These are phyloP conservation scores for Gasterosteus nipponicus DNA, from an alignment of 2,113 vertebrate genomes.

Conservation along the genomic window DNA sequence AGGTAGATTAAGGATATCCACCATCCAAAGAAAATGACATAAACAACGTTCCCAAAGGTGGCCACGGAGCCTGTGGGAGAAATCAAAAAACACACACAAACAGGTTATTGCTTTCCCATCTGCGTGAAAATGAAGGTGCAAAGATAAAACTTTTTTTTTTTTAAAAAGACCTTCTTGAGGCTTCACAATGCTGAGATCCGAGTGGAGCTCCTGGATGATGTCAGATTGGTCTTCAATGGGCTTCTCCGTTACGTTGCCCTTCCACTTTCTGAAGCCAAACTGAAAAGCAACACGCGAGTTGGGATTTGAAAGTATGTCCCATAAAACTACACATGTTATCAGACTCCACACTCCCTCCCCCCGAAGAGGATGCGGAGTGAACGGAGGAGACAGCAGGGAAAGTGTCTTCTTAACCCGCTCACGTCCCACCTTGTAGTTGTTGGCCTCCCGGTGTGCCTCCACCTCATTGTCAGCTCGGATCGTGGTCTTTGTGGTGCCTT, in stretches of 20 bases:
- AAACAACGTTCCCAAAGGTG: conserved; percentile 83
- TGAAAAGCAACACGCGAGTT: conserved; percentile 40
- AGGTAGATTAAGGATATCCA: conserved; percentile 87
- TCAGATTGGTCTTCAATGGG: conserved; percentile 87
- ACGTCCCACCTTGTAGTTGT: conserved; percentile 84
- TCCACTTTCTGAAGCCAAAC: conserved; percentile 96
- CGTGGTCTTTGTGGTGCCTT: conserved; percentile 79
- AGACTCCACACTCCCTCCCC: not conserved
- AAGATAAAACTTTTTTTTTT: not conserved
- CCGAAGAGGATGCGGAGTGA: not conserved
- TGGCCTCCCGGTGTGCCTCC: conserved; percentile 87
- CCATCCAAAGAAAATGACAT: conserved; percentile 89
- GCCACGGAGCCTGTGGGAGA: conserved; percentile 79
- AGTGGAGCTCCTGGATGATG: conserved; percentile 86
- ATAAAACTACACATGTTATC: not conserved
- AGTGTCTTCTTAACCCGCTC: not conserved
- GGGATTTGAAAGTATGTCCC: not conserved
- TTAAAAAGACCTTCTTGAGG: conserved; percentile 71
- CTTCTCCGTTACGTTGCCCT: conserved; percentile 85
- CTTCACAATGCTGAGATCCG: conserved; percentile 82
- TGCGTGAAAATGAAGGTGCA: not conserved
- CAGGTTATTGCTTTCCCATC: not conserved
- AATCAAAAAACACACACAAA: not conserved
- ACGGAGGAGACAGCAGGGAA: not conserved
- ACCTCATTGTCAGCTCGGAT: conserved; percentile 85